These are phyloP conservation scores for Chinchilla lanigera DNA, from an alignment of 2,113 vertebrate genomes.

Conservation along the genomic window DNA sequence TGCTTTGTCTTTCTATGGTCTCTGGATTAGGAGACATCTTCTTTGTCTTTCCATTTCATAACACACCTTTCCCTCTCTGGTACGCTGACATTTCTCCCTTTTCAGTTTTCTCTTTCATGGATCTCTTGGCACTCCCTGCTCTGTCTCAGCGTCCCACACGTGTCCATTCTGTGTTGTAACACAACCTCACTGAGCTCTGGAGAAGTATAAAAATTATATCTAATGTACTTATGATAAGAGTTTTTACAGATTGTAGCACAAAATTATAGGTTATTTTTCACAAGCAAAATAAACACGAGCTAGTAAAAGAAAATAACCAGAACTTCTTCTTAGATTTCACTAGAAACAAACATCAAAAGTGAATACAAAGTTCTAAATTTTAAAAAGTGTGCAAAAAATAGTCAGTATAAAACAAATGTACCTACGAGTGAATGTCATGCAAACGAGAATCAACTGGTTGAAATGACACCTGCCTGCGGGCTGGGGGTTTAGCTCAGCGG, in stretches of 20 bases:
- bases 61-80: neutral
- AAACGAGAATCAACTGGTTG: neutral
- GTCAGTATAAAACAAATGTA: neutral
- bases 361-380: neutral
- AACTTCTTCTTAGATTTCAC: neutral
- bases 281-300: neutral
- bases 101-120: neutral
- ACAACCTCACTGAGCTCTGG: neutral
- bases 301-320: neutral
- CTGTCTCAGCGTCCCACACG: neutral
- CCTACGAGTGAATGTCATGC: neutral
- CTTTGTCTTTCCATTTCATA: neutral
- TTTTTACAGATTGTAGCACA: neutral
- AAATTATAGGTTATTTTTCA: neutral
- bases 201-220: neutral
- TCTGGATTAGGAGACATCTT: neutral
- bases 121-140: neutral
- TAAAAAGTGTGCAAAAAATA: neutral
- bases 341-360: neutral
- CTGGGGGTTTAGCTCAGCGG: no score
- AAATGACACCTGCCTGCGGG: neutral
- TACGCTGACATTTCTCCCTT: neutral
- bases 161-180: neutral
- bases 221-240: neutral
- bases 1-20: neutral